phyloP scores from a whole-genome alignment of 2,113 vertebrate genomes.

The Suncus etruscus region DNA sequence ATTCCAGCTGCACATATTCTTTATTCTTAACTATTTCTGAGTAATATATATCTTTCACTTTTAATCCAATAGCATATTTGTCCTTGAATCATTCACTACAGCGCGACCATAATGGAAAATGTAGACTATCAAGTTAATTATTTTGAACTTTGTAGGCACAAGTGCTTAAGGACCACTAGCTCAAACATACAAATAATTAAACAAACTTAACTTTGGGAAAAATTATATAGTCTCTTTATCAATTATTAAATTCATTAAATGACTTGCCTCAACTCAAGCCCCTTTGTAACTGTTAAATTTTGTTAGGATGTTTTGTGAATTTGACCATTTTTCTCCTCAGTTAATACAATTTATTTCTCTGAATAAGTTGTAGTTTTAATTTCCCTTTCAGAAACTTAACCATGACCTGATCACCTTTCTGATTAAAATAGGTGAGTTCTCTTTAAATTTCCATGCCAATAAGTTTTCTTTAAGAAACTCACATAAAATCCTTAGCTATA shows the following conservation, averaged over 20 bases:
- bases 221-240: constrained; percentile 21
- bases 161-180: not conserved
- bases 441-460: constrained; percentile 58
- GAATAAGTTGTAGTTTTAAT: constrained; percentile 62
- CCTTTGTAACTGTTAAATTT: not conserved
- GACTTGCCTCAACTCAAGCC: not conserved
- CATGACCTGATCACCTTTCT: constrained; percentile 46
- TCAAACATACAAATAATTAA: too few species aligned
- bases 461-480: constrained; percentile 78
- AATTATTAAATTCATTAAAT: not conserved
- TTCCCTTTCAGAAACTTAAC: constrained; percentile 65
- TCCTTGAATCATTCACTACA: not conserved
- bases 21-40: constrained; percentile 39
- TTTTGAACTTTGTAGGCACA: constrained; percentile 8
- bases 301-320: constrained; percentile 13
- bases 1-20: not conserved
- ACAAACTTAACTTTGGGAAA: constrained; percentile 17
- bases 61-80: not conserved
- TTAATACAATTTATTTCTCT: constrained; percentile 42
- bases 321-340: constrained; percentile 13
- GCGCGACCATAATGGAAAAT: not conserved
- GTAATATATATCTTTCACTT: not conserved
- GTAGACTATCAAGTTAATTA: not conserved
- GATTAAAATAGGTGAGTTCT: constrained; percentile 27
- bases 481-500: constrained; percentile 31